Conservation (phyloP, 1,140 invertebrate species). For the Microplitis demolitor region DNA sequence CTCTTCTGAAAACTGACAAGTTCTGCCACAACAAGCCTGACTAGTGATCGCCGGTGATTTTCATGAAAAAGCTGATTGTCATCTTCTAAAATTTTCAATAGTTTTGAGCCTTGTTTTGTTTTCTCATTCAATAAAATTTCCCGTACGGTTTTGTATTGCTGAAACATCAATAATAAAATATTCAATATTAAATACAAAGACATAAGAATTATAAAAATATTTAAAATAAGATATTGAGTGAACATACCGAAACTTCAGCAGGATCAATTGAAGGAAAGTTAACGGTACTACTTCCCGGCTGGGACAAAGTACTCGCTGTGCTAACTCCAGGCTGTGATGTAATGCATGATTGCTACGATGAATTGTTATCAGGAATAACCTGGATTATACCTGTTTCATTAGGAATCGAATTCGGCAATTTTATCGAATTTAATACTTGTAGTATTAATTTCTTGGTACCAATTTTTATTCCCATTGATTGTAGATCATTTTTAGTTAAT, state of each 20-base stretch:
- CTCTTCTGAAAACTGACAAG: neutral
- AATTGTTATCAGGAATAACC: neutral
- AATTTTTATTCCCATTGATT: neutral
- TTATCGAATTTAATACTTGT: neutral
- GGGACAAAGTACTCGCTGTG: neutral
- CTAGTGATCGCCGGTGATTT: neutral
- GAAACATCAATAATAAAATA: neutral
- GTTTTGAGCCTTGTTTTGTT: neutral
- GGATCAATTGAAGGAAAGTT: neutral
- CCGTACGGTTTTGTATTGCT: neutral
- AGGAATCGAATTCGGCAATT: neutral
- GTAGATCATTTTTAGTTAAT: neutral
- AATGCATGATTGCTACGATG: neutral
- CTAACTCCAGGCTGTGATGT: neutral
- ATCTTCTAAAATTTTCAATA: neutral
- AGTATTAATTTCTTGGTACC: neutral
- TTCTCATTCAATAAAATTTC: neutral
- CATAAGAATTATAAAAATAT: neutral
- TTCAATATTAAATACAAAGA: neutral
- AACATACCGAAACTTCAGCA: neutral
- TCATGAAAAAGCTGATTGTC: neutral
- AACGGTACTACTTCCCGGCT: neutral
- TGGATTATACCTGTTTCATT: neutral
- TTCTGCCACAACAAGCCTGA: neutral
- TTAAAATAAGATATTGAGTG: neutral